Percentiles rank a stretch among this genome's conserved stretches.
Conservation (phyloP, 1,140 invertebrate species). For the Drosophila melanogaster region DNA sequence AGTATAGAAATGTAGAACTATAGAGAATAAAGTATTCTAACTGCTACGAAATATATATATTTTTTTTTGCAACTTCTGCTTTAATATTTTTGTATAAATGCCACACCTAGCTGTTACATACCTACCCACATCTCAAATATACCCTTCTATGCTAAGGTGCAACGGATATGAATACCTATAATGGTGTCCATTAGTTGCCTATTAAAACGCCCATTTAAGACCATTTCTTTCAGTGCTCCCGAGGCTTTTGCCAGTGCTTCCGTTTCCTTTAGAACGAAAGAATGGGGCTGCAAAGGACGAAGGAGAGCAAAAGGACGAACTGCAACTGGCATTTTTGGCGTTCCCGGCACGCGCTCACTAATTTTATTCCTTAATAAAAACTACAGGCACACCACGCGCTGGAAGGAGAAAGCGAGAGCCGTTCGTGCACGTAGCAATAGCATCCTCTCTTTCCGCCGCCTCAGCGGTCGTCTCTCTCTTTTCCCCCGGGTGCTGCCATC, state of each 20-base stretch:
- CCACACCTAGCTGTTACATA: too few species aligned
- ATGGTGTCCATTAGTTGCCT: background rate
- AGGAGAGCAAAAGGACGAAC: conserved; percentile 2
- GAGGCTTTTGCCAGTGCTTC: conserved; percentile 15
- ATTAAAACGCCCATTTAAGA: background rate
- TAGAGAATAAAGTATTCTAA: too few species aligned
- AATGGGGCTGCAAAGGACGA: background rate
- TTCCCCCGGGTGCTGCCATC: conserved; percentile 1
- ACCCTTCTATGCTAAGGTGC: too few species aligned
- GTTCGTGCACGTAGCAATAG: conserved; percentile 29
- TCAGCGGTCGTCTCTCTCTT: background rate
- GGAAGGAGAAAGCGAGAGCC: background rate
- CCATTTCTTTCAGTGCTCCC: conserved; percentile 12
- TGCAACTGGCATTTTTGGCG: conserved; percentile 60
- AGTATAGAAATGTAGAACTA: too few species aligned
- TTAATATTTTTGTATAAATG: too few species aligned
- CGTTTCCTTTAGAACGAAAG: conserved; percentile 6
- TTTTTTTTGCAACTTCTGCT: too few species aligned
- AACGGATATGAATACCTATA: too few species aligned
- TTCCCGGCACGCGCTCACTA: conserved; percentile 77
- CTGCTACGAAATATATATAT: too few species aligned
- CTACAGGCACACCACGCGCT: conserved; percentile 46
- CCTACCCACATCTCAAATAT: too few species aligned
- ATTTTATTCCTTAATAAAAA: conserved; percentile 83
- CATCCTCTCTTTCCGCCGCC: background rate